These are phyloP conservation scores for Centropus unirufus DNA, from an alignment of 2,113 vertebrate species.

Conservation along the genomic window DNA sequence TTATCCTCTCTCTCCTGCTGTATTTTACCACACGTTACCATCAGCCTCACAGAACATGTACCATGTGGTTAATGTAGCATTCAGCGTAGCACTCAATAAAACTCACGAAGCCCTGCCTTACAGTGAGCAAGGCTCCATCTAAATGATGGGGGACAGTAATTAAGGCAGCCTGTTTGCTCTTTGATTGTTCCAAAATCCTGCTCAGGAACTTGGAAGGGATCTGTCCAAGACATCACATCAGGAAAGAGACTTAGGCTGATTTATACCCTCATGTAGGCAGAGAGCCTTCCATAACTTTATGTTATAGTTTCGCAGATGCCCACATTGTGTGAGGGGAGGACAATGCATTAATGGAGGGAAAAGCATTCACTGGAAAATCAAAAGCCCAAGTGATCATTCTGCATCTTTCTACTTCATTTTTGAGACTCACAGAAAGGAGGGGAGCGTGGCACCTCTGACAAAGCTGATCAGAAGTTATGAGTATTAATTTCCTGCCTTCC, in stretches of 20 bases:
- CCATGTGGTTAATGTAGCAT: neutral
- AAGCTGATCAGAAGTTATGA: neutral
- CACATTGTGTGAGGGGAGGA: neutral
- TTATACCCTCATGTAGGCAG: neutral
- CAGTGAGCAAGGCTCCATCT: neutral
- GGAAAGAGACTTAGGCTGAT: neutral
- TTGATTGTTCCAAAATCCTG: neutral
- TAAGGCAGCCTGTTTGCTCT: neutral
- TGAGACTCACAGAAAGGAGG: neutral
- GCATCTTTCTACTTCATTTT: neutral
- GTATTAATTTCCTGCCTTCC: constrained; percentile 53
- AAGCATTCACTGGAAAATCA: neutral
- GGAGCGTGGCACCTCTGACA: neutral
- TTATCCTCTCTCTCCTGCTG: neutral
- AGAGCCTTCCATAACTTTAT: neutral
- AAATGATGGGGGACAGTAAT: neutral
- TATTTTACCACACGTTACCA: neutral
- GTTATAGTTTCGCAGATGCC: neutral
- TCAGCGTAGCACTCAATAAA: neutral
- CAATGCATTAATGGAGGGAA: neutral
- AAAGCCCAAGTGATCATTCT: neutral
- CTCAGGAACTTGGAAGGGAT: neutral
- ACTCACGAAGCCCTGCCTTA: neutral
- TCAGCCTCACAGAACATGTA: neutral
- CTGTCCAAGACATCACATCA: constrained; percentile 19